Conservation (phyloP, 2,113 vertebrate genomes). For the Gadus chalcogrammus region DNA sequence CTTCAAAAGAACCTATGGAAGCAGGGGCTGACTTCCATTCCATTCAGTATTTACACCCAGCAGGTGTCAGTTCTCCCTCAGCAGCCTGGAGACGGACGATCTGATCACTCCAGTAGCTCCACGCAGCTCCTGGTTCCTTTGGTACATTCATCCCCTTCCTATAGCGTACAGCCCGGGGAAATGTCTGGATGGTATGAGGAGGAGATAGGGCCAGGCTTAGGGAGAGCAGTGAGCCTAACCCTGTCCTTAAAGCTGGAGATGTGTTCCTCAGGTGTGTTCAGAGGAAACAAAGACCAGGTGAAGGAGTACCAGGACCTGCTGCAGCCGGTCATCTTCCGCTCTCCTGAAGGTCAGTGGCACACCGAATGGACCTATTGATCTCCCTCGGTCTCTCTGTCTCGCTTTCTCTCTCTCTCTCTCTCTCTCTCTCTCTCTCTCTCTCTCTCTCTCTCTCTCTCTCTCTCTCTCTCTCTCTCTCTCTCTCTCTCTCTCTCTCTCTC, state of each 20-base stretch:
- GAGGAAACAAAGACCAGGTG: constrained; percentile 85
- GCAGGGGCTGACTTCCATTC: too few relatives aligned
- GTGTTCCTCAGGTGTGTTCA: constrained; percentile 82
- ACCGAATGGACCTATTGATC: not conserved
- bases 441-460: not conserved
- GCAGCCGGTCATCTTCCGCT: constrained; percentile 84
- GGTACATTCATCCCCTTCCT: too few relatives aligned
- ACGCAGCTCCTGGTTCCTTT: too few relatives aligned
- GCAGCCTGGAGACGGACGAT: too few relatives aligned
- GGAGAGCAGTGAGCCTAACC: too few relatives aligned
- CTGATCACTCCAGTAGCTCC: too few relatives aligned
- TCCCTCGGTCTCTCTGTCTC: not conserved
- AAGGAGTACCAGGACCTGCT: constrained; percentile 89
- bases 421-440: not conserved
- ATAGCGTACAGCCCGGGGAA: too few relatives aligned
- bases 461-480: not conserved
- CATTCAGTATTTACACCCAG: too few relatives aligned
- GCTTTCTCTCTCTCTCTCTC: not conserved
- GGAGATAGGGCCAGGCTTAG: too few relatives aligned
- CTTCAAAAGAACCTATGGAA: too few relatives aligned
- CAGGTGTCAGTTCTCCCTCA: too few relatives aligned
- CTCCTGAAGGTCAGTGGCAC: constrained; percentile 80
- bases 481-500: not conserved
- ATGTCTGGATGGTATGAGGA: too few relatives aligned
- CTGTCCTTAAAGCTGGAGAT: not conserved